phyloP scores from a whole-genome alignment of 2,797 vertebrate species.

The Diplodus sargus region DNA sequence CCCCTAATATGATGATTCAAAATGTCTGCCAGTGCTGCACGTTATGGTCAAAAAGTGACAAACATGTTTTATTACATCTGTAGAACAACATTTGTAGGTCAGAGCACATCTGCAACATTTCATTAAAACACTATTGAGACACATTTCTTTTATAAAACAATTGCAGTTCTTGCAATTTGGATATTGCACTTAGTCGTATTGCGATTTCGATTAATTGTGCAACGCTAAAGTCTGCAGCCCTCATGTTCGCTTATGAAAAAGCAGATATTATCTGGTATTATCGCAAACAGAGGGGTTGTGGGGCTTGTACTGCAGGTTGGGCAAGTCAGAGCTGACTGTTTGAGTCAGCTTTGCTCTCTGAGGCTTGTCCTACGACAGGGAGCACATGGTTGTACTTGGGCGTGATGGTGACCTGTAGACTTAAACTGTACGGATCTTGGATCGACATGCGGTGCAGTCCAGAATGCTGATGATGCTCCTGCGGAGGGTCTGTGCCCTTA shows the following conservation, averaged over 20 bases:
- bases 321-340: slow-evolving; percentile 63
- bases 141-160: too few species aligned
- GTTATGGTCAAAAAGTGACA: too few species aligned
- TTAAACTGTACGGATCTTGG: slow-evolving; percentile 41
- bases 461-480: slow-evolving; percentile 34
- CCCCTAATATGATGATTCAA: too few species aligned
- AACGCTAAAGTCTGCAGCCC: not conserved
- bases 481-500: slow-evolving; percentile 5
- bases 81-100: too few species aligned
- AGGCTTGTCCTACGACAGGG: slow-evolving; percentile 47
- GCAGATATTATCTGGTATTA: not conserved
- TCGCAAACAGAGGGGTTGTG: not conserved
- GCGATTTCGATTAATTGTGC: too few species aligned
- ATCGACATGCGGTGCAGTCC: slow-evolving; percentile 71
- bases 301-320: not conserved
- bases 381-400: slow-evolving; percentile 80
- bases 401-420: slow-evolving; percentile 68
- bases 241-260: not conserved
- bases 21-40: not conserved
- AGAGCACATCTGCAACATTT: too few species aligned
- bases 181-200: too few species aligned
- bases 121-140: too few species aligned
- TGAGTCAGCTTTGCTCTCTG: slow-evolving; percentile 1
- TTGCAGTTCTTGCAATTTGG: too few species aligned
- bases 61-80: too few species aligned